Conservation (phyloP, 2,888 invertebrate species). For the Eupsilia transversa region DNA sequence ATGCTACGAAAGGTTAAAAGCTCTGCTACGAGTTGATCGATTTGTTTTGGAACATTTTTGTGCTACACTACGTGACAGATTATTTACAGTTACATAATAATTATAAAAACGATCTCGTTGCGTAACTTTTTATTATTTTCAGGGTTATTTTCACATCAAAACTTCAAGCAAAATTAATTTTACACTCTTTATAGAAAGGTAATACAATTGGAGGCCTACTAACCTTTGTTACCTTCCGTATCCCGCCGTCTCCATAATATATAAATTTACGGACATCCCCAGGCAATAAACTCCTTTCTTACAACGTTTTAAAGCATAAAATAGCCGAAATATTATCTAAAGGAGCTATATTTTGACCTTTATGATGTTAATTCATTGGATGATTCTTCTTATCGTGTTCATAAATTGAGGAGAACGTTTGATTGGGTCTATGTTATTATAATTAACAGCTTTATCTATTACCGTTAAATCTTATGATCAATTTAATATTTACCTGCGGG, state of each 20-base stretch:
- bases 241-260: slow-evolving; percentile 47
- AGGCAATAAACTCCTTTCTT: slow-evolving; percentile 67
- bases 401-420: slow-evolving; percentile 37
- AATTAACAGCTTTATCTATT: slow-evolving; percentile 36
- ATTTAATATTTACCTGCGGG: slow-evolving; percentile 19
- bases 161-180: slow-evolving; percentile 22
- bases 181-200: slow-evolving; percentile 12
- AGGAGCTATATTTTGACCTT: slow-evolving; percentile 58
- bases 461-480: slow-evolving; percentile 25
- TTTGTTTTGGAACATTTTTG: slow-evolving; percentile 5
- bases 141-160: too few relatives aligned
- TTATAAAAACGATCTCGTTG: too few relatives aligned
- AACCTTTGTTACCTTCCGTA: slow-evolving; percentile 48
- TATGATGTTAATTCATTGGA: slow-evolving; percentile 56
- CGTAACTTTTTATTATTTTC: too few relatives aligned
- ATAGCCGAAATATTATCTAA: slow-evolving; percentile 56
- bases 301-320: slow-evolving; percentile 56
- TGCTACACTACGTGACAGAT: not conserved
- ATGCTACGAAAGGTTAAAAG: slow-evolving; percentile 29
- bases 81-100: not conserved
- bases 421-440: slow-evolving; percentile 45
- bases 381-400: slow-evolving; percentile 56
- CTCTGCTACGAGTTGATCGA: not conserved
- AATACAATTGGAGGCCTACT: slow-evolving; percentile 34
- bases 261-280: slow-evolving; percentile 62